phyloP scores from a whole-genome alignment of 2,113 vertebrate species.

The Porphyrio hochstetteri region DNA sequence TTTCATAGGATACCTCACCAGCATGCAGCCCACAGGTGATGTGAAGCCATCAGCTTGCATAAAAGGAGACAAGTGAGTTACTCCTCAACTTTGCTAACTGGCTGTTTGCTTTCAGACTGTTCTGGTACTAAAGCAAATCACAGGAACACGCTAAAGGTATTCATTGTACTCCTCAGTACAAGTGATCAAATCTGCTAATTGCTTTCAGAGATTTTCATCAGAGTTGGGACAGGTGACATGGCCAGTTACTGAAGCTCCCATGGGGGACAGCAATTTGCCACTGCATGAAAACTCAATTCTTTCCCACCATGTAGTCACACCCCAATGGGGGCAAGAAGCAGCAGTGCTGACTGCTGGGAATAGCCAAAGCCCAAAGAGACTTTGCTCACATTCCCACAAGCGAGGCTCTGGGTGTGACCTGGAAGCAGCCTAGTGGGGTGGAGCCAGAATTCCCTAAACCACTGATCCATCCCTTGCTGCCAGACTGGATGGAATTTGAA shows the following conservation, averaged over 20 bases:
- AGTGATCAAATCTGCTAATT: background rate
- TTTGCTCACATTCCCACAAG: background rate
- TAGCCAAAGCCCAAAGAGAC: background rate
- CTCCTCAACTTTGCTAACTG: background rate
- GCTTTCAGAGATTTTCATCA: background rate
- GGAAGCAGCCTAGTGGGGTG: background rate
- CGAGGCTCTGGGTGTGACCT: background rate
- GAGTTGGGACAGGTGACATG: background rate
- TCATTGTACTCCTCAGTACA: background rate
- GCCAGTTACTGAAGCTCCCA: background rate
- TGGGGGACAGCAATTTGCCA: background rate
- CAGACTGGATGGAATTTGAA: background rate
- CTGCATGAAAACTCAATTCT: background rate
- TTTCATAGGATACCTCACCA: background rate
- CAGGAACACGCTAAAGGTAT: rapidly evolving
- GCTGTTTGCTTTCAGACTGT: background rate
- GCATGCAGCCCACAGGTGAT: background rate
- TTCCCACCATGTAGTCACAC: background rate
- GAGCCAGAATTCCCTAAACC: background rate
- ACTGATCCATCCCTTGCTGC: background rate
- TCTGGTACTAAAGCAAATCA: background rate
- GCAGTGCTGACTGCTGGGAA: background rate
- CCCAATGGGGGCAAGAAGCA: background rate
- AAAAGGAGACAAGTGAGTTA: background rate
- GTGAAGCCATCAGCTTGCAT: background rate